These are phyloP conservation scores for Pelagia noctiluca DNA, from an alignment of 30 jellyfish, hydroid and myxozoan genomes.

Conservation along the genomic window DNA sequence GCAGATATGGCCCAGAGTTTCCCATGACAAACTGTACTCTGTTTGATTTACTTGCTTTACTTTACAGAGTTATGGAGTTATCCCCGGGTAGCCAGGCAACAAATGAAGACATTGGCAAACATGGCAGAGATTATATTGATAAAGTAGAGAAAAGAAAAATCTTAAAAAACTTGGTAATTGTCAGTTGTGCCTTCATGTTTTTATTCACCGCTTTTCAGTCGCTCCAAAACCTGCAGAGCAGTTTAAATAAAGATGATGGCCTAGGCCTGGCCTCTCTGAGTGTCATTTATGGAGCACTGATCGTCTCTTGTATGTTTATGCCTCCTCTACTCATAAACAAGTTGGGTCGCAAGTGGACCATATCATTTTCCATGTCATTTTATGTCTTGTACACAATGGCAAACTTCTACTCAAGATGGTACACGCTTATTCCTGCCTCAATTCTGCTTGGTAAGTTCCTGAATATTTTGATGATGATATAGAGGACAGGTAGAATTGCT, in stretches of 20 bases:
- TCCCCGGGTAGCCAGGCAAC: no score
- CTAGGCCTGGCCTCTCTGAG: slow-evolving; percentile 89
- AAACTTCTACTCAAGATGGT: slow-evolving; percentile 80
- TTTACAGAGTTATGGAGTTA: no score
- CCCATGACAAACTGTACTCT: no score
- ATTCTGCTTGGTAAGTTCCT: slow-evolving; percentile 78
- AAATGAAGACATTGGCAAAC: no score
- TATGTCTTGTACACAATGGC: slow-evolving; percentile 78
- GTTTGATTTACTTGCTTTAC: no score
- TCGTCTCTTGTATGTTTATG: slow-evolving; percentile 89
- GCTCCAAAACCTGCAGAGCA: slow-evolving; percentile 86
- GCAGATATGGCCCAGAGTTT: no score
- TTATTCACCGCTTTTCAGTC: slow-evolving; percentile 91
- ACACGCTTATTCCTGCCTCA: slow-evolving; percentile 90
- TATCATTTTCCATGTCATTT: slow-evolving; percentile 68
- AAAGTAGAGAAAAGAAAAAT: slow-evolving; percentile 57
- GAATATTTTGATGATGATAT: no score
- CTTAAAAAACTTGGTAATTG: slow-evolving; percentile 65
- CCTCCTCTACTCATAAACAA: slow-evolving; percentile 83
- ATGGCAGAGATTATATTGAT: not conserved
- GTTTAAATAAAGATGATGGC: slow-evolving; percentile 78
- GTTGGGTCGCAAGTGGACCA: slow-evolving; percentile 84
- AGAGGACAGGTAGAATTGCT: no score
- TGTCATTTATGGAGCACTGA: slow-evolving; percentile 82
- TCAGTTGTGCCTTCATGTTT: slow-evolving; percentile 86